Evolutionary conservation across 2,113 vertebrate species (phyloP).

Genomic region (Gambusia holbrooki): DNA sequence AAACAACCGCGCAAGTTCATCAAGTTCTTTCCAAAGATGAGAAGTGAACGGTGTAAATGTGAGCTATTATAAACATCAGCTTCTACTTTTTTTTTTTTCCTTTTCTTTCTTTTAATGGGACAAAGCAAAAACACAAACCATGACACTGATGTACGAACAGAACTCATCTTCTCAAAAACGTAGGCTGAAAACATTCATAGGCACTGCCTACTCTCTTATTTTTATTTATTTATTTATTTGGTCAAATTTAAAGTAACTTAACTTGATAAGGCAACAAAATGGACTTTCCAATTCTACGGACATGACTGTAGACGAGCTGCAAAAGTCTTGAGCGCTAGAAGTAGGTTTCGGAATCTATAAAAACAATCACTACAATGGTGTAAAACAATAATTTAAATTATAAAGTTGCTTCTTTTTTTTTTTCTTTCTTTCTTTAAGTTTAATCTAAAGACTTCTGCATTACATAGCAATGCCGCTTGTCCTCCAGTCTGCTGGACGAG

Average conservation of each 20-base stretch:
- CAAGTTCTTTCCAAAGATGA: conserved; percentile 14
- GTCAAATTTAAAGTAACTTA: conserved; percentile 69
- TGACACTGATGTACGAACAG: conserved; percentile 72
- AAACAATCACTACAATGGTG: conserved; percentile 37
- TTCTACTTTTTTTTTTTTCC: conserved; percentile 49
- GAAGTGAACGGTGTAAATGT: conserved; percentile 30
- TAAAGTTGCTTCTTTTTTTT: conserved; percentile 26
- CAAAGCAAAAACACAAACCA: conserved; percentile 75
- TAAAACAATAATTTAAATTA: conserved; percentile 62
- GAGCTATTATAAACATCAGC: conserved; percentile 66
- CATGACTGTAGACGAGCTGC: conserved; percentile 55
- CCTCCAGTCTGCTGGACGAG: conserved; percentile 50
- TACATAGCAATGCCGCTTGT: conserved; percentile 49
- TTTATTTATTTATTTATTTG: conserved; percentile 8
- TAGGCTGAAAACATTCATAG: conserved; percentile 73
- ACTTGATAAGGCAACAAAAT: conserved; percentile 75
- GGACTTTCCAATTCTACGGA: conserved; percentile 51
- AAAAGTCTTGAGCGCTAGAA: conserved; percentile 37
- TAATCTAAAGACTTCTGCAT: conserved; percentile 35
- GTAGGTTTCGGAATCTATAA: conserved; percentile 45
- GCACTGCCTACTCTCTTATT: conserved; percentile 69
- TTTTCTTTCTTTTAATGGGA: conserved; percentile 72
- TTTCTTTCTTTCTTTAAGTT: background rate
- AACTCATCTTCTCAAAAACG: conserved; percentile 47
- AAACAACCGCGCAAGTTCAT: background rate